Conservation (phyloP, 2,113 vertebrate species). For the Lamprologus lemairii region DNA sequence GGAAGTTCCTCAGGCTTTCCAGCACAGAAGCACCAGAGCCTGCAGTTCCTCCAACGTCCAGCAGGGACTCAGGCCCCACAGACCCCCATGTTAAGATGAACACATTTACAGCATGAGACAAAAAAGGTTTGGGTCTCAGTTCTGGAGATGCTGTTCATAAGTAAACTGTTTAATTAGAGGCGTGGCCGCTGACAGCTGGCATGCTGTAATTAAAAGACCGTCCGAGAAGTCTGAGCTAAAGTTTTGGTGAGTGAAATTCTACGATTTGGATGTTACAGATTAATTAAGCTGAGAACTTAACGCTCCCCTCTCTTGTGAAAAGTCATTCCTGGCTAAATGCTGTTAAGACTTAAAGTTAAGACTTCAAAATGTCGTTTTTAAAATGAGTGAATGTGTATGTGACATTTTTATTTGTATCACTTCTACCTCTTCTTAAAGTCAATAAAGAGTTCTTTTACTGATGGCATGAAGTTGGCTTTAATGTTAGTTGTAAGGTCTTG, state of each 20-base stretch:
- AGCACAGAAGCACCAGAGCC: not conserved
- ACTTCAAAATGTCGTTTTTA: not conserved
- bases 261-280: not conserved
- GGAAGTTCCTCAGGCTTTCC: not conserved
- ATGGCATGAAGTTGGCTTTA: no score
- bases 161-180: not conserved
- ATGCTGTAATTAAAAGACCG: not conserved
- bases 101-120: not conserved
- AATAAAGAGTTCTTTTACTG: no score
- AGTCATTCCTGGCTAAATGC: not conserved
- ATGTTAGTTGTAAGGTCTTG: no score
- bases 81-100: not conserved
- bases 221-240: accelerated
- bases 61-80: not conserved
- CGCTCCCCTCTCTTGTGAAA: not conserved
- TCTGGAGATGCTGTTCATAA: not conserved
- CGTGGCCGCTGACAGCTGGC: not conserved
- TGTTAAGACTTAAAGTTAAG: not conserved
- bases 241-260: not conserved
- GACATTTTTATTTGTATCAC: not conserved
- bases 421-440: no score
- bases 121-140: not conserved
- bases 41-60: not conserved
- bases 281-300: not conserved
- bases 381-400: not conserved